Evolutionary conservation across 2,113 vertebrate species (phyloP).

Genomic region (Chamaea fasciata): DNA sequence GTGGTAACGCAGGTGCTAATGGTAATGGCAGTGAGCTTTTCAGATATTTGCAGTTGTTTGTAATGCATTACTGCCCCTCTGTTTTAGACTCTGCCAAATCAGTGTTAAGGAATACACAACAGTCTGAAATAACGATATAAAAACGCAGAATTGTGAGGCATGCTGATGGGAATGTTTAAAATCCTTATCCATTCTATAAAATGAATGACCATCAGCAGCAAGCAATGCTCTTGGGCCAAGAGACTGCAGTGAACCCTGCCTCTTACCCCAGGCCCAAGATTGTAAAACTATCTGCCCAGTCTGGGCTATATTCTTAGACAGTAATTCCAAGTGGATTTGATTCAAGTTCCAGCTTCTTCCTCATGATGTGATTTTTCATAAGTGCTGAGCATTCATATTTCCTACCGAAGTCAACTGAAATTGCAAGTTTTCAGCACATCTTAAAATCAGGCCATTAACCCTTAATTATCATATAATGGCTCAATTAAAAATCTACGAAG

Average conservation of each 20-base stretch:
- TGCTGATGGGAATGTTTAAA: neutral
- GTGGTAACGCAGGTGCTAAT: neutral
- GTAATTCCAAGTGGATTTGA: neutral
- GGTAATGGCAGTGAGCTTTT: neutral
- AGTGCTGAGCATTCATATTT: conserved; percentile 55
- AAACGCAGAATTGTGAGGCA: neutral
- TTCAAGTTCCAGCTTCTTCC: neutral
- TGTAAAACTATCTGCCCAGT: neutral
- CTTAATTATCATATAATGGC: conserved; percentile 56
- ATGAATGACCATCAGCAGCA: neutral
- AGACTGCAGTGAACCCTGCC: neutral
- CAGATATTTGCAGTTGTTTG: neutral
- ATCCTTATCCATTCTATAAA: neutral
- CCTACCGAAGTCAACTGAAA: conserved; percentile 10
- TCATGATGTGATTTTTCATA: neutral
- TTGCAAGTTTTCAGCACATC: conserved; percentile 41
- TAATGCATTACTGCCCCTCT: neutral
- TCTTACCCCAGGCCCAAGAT: neutral
- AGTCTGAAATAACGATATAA: neutral
- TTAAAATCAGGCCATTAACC: conserved; percentile 64
- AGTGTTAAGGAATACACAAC: neutral
- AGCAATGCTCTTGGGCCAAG: neutral
- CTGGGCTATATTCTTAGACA: neutral
- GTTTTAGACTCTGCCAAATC: neutral
- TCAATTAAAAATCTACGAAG: conserved; percentile 59